Evolutionary conservation across 2,113 vertebrate genomes (phyloP), one percentile per base, ranked within the genome.

Genomic region (Myodes glareolus): DNA sequence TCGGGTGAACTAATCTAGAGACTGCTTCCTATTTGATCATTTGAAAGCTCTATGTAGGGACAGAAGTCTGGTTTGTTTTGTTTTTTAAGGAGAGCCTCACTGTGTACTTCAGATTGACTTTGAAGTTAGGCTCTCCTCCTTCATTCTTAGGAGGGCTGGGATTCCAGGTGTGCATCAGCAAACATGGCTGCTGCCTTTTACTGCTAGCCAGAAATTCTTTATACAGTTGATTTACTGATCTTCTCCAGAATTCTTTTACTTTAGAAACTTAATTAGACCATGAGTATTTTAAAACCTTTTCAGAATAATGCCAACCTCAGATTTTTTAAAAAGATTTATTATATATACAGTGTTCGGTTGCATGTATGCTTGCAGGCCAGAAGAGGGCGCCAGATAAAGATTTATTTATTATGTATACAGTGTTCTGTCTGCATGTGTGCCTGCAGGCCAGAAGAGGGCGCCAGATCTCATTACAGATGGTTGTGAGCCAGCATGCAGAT

Each of bases 231-330:
- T 61, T 94, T 84, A 63, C 13, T 84, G 55, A 87, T 92, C 23
- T 94, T 94, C 77, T 72, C 47, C 29, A 81, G 93, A 82, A 58
- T 16, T 94, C 2, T 75, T 95, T 95, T 87, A 92, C 50, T 92
- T 33, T 31, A 94, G 91, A 58, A 80, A 73, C 70, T 80, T 97
- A 91, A 84, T 97, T 88, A 94, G 93, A 96, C 27, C 63, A 52
- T 90, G 80, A 61, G 17, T 89, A 76, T 91, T 85, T 25, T 63
- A 39, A 96, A 82, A 87, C 21, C 23, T 55, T 89, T 93, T 93
- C 58, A 29, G n/a, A 85, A 85, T 91, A 87, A n/a, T 88, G 33
- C 17, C 31, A 90, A 55, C 25, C 58, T 68, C 39, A 68, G 23
- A 12, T 72, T 23, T 80, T 55, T 55, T n/a, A 17, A 17, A 21